Conservation (phyloP, 2,888 invertebrate species). For the Acanthosepion esculentum region DNA sequence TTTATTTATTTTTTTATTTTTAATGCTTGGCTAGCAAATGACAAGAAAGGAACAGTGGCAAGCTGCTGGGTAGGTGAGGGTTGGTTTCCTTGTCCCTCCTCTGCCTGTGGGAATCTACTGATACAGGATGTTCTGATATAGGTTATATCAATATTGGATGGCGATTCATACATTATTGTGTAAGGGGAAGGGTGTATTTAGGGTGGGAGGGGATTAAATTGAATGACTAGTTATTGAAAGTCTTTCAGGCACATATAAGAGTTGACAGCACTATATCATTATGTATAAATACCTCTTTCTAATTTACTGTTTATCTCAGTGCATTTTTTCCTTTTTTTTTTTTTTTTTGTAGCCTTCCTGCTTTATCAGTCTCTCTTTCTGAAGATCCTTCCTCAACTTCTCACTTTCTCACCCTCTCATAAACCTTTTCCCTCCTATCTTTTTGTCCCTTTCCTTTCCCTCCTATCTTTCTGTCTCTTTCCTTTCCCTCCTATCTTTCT, state of each 20-base stretch:
- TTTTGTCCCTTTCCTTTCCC: not conserved
- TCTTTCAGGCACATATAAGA: not conserved
- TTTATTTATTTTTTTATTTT: not conserved
- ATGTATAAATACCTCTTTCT: not conserved
- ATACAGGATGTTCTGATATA: conserved; percentile 33
- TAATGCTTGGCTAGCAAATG: not conserved
- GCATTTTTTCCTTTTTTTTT: no score
- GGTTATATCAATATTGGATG: conserved; percentile 22
- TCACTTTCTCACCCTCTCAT: not conserved
- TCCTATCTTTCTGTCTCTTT: no score
- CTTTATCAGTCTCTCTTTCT: not conserved
- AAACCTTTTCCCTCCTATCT: not conserved
- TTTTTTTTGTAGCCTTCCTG: no score
- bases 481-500: no score
- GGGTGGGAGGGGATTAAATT: not conserved
- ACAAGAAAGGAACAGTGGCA: not conserved
- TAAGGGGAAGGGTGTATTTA: not conserved
- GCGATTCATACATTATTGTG: not conserved
- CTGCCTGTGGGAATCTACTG: conserved; percentile 1
- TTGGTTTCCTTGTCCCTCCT: not conserved
- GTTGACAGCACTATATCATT: not conserved
- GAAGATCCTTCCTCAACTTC: no score
- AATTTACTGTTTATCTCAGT: no score
- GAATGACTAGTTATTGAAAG: not conserved
- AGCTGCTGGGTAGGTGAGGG: not conserved